Conservation (phyloP, 2,888 invertebrate species). For the Melanostoma mellinum region DNA sequence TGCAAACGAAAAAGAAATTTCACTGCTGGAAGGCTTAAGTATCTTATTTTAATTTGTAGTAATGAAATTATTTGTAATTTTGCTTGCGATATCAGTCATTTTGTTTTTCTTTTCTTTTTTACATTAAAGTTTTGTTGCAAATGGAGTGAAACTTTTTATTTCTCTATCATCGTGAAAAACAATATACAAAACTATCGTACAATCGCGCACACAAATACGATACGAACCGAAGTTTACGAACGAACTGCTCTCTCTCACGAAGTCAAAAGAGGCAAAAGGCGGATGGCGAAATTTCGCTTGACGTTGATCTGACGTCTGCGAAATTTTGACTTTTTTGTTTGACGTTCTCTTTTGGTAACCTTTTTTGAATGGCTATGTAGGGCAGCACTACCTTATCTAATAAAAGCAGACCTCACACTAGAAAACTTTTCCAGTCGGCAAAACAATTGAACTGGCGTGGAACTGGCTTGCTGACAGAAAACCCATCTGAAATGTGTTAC, state of each 20-base stretch:
- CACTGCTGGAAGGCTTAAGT: conserved; percentile 23
- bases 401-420: too few species aligned
- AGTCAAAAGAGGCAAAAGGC: conserved; percentile 35
- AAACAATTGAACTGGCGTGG: too few species aligned
- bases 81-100: conserved; percentile 55
- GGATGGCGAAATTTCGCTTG: conserved; percentile 52
- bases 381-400: conserved; percentile 5
- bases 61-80: conserved; percentile 40
- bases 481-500: too few species aligned
- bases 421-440: too few species aligned
- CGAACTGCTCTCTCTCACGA: conserved; percentile 49
- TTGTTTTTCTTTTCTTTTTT: conserved; percentile 36
- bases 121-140: not conserved
- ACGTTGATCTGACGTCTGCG: conserved; percentile 69
- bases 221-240: conserved; percentile 39
- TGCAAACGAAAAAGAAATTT: conserved; percentile 20
- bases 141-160: conserved; percentile 51
- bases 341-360: conserved; percentile 42
- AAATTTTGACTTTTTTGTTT: conserved; percentile 29
- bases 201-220: conserved; percentile 33
- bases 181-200: conserved; percentile 46
- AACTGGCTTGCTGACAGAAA: too few species aligned
- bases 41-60: conserved; percentile 37
- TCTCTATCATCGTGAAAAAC: conserved; percentile 60
- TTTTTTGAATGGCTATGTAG: conserved; percentile 9